phyloP scores from a whole-genome alignment of 2,888 invertebrate species.

The Hypercompe scribonia region DNA sequence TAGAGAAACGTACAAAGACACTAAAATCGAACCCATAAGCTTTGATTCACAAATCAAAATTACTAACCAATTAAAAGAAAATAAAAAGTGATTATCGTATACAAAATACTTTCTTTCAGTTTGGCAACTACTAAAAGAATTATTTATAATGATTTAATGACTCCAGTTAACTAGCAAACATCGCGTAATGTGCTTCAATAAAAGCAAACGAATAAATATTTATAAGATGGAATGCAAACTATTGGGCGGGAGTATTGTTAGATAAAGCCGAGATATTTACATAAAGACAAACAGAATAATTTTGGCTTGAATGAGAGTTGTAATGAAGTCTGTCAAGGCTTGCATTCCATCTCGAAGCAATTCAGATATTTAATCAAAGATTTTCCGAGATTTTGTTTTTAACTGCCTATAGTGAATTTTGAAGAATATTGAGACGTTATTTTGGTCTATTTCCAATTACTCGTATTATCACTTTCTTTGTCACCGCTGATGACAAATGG shows the following conservation, averaged over 20 bases:
- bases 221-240: slow-evolving; percentile 20
- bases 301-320: slow-evolving; percentile 26
- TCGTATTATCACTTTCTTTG: too few species aligned
- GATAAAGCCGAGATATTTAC: slow-evolving; percentile 31
- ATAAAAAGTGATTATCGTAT: too few species aligned
- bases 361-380: slow-evolving; percentile 9
- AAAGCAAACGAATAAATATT: slow-evolving; percentile 19
- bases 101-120: neutral
- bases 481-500: too few species aligned
- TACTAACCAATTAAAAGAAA: too few species aligned
- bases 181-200: slow-evolving; percentile 3
- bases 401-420: neutral
- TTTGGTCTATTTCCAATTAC: too few species aligned
- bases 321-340: slow-evolving; percentile 23
- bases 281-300: slow-evolving; percentile 36
- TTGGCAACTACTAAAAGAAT: neutral
- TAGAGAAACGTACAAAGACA: too few species aligned
- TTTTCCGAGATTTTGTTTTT: neutral
- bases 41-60: too few species aligned
- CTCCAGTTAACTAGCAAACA: slow-evolving; percentile 7
- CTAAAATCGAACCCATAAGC: neutral
- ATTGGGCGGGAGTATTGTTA: slow-evolving; percentile 17
- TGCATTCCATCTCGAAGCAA: slow-evolving; percentile 12
- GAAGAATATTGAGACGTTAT: neutral
- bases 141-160: neutral